Evolutionary conservation across 1,140 invertebrate species (phyloP).

Genomic region (Linepithema humile): DNA sequence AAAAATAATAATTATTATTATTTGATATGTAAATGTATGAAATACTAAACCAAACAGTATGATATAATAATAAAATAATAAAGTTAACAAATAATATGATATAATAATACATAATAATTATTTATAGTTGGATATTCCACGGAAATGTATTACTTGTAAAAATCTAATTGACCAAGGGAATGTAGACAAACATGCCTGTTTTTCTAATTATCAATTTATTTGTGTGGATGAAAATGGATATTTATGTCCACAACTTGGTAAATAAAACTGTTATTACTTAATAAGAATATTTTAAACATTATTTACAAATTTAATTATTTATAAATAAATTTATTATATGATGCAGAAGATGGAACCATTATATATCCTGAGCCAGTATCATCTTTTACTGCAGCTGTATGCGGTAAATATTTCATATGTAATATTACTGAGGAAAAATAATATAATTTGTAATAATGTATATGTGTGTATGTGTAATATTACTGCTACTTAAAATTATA

Average conservation of each 20-base stretch:
- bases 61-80: too few species aligned
- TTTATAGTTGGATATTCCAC: not conserved
- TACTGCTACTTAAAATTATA: not conserved
- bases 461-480: not conserved
- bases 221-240: not conserved
- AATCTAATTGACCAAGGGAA: not conserved
- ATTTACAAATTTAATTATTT: not conserved
- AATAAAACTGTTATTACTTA: not conserved
- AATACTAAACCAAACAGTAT: too few species aligned
- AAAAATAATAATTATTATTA: too few species aligned
- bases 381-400: not conserved
- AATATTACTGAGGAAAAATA: not conserved
- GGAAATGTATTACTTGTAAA: not conserved
- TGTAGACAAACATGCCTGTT: not conserved
- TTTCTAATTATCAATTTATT: not conserved
- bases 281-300: not conserved
- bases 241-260: constrained; percentile 2
- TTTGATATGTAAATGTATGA: too few species aligned
- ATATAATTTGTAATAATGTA: not conserved
- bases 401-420: not conserved
- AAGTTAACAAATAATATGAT: too few species aligned
- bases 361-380: not conserved
- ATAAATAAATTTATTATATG: not conserved
- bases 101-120: not conserved
- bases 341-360: constrained; percentile 3